These are phyloP conservation scores for Globicephala melas DNA, from an alignment of 2,113 vertebrate species.

Conservation along the genomic window DNA sequence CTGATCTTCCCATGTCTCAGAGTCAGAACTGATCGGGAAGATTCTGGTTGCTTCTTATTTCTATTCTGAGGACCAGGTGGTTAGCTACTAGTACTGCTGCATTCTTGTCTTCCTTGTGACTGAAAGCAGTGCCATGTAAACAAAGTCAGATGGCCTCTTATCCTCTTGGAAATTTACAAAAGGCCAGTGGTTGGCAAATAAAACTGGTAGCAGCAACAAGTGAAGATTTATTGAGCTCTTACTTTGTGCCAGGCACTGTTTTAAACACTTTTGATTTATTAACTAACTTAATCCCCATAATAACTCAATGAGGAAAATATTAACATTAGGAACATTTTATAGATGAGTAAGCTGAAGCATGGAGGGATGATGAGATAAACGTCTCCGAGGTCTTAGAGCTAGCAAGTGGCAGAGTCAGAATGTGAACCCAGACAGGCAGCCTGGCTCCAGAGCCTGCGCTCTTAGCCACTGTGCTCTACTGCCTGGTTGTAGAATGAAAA, in stretches of 20 bases:
- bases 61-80: not conserved
- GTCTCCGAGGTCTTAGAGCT: not conserved
- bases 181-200: not conserved
- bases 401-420: not conserved
- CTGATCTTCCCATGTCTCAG: not conserved
- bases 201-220: not conserved
- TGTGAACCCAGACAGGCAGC: not conserved
- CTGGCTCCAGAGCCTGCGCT: not conserved
- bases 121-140: not conserved
- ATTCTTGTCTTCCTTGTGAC: not conserved
- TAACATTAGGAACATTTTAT: conserved; percentile 1
- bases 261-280: not conserved
- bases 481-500: not conserved
- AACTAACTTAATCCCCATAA: not conserved
- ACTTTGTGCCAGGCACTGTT: not conserved
- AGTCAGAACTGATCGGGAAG: not conserved
- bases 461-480: not conserved
- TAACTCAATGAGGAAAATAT: not conserved
- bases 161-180: not conserved
- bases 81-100: not conserved
- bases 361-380: not conserved
- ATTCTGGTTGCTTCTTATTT: conserved; percentile 23
- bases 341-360: not conserved
- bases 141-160: not conserved
- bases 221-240: not conserved